Evolutionary conservation across 2,113 vertebrate genomes (phyloP).

Genomic region (Oostethus manadensis): DNA sequence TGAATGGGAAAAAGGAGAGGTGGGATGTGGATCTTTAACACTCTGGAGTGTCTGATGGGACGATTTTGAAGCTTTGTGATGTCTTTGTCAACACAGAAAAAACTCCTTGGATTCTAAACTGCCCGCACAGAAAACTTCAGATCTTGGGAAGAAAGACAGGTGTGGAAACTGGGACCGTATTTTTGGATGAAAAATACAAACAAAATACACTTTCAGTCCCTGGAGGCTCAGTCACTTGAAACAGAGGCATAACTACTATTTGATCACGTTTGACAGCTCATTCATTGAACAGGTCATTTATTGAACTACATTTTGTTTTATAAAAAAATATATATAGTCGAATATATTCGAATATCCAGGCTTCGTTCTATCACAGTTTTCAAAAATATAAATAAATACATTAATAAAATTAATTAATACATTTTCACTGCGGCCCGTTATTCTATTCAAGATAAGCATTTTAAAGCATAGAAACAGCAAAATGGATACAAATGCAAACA

Average conservation of each 20-base stretch:
- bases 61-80: slow-evolving; percentile 38
- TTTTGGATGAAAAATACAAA: background rate
- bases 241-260: background rate
- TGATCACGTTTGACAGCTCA: no score
- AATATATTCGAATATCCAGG: no score
- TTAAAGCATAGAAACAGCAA: no score
- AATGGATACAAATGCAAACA: no score
- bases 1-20: slow-evolving; percentile 61
- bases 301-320: no score
- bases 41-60: background rate
- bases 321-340: no score
- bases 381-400: no score
- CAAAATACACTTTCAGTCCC: no score
- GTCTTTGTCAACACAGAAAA: slow-evolving; percentile 55
- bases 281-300: no score
- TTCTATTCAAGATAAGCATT: no score
- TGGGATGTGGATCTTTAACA: slow-evolving; percentile 29
- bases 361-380: no score
- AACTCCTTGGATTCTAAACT: slow-evolving; percentile 53
- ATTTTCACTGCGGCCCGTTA: background rate
- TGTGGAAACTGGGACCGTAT: slow-evolving; percentile 35
- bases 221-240: background rate
- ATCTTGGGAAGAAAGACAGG: slow-evolving; percentile 66
- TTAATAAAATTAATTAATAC: no score
- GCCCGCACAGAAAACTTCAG: slow-evolving; percentile 48